Evolutionary conservation across 2,113 vertebrate genomes (phyloP).

Genomic region (Thamnaconus septentrionalis): DNA sequence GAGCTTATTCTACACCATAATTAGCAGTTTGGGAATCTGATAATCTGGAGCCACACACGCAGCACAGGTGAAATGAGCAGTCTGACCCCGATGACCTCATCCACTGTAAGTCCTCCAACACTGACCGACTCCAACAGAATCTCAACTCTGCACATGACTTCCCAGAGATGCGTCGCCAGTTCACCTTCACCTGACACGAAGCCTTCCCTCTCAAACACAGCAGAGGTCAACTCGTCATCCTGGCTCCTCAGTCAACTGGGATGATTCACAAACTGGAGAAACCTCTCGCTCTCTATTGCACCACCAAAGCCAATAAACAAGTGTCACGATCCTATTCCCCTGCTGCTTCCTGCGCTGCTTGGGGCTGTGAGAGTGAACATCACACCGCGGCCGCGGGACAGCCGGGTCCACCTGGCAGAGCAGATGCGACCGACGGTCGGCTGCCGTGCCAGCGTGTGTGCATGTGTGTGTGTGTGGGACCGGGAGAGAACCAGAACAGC

Average conservation of each 20-base stretch:
- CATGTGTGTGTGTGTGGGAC: conserved; percentile 17
- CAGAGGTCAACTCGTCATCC: no score
- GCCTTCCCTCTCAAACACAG: no score
- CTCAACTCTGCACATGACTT: no score
- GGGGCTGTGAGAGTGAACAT: conserved; percentile 33
- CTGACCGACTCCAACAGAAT: no score
- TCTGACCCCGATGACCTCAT: no score
- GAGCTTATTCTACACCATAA: conserved; percentile 3
- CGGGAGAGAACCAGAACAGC: conserved; percentile 44
- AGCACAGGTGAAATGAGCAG: no score
- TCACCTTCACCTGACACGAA: no score
- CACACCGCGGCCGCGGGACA: conserved; percentile 41
- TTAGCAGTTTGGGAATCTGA: no score
- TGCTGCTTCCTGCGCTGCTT: conserved; percentile 4
- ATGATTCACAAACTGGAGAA: conserved; percentile 2
- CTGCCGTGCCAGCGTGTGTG: conserved; percentile 5
- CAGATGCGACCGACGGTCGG: neutral
- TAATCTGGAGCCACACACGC: no score
- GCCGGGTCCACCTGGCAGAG: conserved; percentile 47
- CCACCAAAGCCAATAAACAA: conserved; percentile 16
- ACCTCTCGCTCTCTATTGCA: neutral
- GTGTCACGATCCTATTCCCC: neutral
- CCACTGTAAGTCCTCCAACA: no score
- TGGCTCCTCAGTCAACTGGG: neutral
- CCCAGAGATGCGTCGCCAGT: no score